phyloP scores from a whole-genome alignment of 2,113 vertebrate species.

The Phasianus colchicus region DNA sequence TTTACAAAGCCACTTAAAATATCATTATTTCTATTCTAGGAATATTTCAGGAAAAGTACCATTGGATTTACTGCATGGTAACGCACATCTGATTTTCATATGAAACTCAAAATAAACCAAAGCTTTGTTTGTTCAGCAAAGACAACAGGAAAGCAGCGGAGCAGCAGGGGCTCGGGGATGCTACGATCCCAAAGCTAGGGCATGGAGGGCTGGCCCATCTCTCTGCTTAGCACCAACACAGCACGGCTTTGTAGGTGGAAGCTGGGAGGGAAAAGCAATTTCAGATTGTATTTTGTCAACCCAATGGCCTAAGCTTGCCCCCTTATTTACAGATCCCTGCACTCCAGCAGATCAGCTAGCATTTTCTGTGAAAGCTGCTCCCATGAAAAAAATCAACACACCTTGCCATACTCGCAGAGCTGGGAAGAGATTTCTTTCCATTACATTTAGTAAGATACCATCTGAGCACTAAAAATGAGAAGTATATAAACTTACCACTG shows the following conservation, averaged over 20 bases:
- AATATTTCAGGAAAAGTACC: not conserved
- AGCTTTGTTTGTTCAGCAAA: not conserved
- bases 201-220: not conserved
- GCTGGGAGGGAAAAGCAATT: not conserved
- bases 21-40: not conserved
- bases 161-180: not conserved
- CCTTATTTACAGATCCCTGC: not conserved
- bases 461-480: conserved; percentile 10
- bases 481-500: conserved; percentile 68
- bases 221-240: not conserved
- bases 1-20: conserved; percentile 14
- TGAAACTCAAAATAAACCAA: not conserved
- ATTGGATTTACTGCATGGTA: conserved; percentile 12
- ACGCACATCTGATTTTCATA: not conserved
- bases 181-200: not conserved
- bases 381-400: not conserved
- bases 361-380: not conserved
- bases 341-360: not conserved
- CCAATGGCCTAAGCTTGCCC: not conserved
- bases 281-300: not conserved
- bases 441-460: not conserved
- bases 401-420: not conserved
- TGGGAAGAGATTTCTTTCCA: not conserved
- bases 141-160: not conserved
- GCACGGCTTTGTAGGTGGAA: not conserved